phyloP scores from a whole-genome alignment of 2,797 vertebrate genomes.

The Notoglanidium macrostoma region DNA sequence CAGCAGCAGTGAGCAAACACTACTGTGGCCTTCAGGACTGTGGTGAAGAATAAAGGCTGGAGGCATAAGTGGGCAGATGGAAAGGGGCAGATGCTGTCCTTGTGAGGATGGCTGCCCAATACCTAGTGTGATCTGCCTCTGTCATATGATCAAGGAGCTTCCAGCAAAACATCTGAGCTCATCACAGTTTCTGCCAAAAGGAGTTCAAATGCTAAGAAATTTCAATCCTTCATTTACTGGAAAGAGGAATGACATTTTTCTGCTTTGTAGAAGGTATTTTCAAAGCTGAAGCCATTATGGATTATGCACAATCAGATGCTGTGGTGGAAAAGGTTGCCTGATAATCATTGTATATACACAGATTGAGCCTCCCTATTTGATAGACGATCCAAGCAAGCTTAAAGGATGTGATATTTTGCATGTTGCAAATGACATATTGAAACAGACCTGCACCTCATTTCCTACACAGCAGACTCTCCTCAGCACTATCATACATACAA shows the following conservation, averaged over 20 bases:
- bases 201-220: slow-evolving; percentile 50
- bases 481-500: background rate
- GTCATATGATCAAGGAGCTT: slow-evolving; percentile 44
- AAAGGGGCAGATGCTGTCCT: slow-evolving; percentile 53
- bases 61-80: slow-evolving; percentile 50
- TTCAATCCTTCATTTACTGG: slow-evolving; percentile 35
- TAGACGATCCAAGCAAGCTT: background rate
- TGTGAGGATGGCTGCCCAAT: slow-evolving; percentile 42
- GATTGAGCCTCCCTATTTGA: background rate
- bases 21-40: slow-evolving; percentile 22
- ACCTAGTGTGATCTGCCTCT: slow-evolving; percentile 32
- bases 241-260: slow-evolving; percentile 55
- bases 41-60: slow-evolving; percentile 17
- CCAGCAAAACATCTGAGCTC: slow-evolving; percentile 55
- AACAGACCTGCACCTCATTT: background rate
- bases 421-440: background rate
- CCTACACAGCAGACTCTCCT: background rate
- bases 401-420: background rate
- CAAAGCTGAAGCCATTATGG: slow-evolving; percentile 37
- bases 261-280: slow-evolving; percentile 28
- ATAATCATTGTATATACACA: slow-evolving; percentile 41
- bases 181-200: slow-evolving; percentile 29
- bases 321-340: slow-evolving; percentile 50
- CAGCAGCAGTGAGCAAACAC: background rate
- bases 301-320: slow-evolving; percentile 23